These are phyloP conservation scores for Eidolon helvum DNA, from an alignment of 2,113 vertebrate species.

Conservation along the genomic window DNA sequence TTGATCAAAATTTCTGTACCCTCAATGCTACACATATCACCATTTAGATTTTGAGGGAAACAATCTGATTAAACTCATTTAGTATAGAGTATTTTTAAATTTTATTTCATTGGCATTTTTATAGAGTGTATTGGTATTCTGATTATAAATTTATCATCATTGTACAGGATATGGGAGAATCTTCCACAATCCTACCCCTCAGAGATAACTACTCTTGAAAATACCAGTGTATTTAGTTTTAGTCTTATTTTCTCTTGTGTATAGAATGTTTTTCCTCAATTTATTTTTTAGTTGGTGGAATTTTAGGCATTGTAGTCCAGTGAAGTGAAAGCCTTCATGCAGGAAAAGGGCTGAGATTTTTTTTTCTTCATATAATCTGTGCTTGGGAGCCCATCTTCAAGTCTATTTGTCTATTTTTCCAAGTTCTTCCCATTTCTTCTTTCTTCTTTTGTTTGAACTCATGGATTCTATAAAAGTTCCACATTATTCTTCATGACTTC, in stretches of 20 bases:
- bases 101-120: not conserved
- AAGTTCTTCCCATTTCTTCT: not conserved
- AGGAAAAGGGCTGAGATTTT: not conserved
- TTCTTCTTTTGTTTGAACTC: not conserved
- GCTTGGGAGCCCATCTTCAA: not conserved
- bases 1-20: not conserved
- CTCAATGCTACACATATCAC: not conserved
- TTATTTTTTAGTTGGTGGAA: constrained; percentile 17
- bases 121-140: not conserved
- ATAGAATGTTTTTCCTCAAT: not conserved
- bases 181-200: not conserved
- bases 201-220: constrained; percentile 2
- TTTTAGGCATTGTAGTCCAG: not conserved
- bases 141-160: not conserved
- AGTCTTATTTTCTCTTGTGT: not conserved
- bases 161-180: not conserved
- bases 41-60: not conserved
- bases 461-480: constrained; percentile 11
- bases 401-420: not conserved
- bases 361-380: not conserved
- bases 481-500: not conserved
- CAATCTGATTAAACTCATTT: not conserved
- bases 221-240: not conserved
- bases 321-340: not conserved
- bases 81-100: not conserved